phyloP scores from a whole-genome alignment of 2,797 vertebrate genomes.

The Crenuchus spilurus region DNA sequence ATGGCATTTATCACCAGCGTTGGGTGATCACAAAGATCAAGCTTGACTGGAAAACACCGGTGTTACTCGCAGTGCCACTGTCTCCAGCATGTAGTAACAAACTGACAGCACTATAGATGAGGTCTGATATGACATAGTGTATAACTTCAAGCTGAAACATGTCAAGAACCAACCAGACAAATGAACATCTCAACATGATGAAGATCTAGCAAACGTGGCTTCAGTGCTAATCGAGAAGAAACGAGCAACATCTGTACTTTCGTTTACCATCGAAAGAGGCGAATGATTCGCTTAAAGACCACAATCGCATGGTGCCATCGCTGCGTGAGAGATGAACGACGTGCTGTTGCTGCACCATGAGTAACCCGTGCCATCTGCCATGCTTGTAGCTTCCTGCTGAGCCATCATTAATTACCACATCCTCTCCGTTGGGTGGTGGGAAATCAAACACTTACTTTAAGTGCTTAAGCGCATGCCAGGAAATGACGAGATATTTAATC shows the following conservation, averaged over 20 bases:
- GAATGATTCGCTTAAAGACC: conserved; percentile 47
- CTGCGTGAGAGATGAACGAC: conserved; percentile 49
- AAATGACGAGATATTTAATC: conserved; percentile 59
- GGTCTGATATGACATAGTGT: too few relatives aligned
- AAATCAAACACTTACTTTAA: conserved; percentile 65
- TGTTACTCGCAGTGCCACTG: too few relatives aligned
- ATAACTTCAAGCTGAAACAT: too few relatives aligned
- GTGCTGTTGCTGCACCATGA: conserved; percentile 54
- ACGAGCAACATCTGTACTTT: conserved; percentile 9
- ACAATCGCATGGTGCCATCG: conserved; percentile 36
- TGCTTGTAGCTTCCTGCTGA: conserved; percentile 55
- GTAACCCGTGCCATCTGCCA: conserved; percentile 66
- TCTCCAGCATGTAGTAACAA: too few relatives aligned
- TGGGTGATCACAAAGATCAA: too few relatives aligned
- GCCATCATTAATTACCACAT: conserved; percentile 64
- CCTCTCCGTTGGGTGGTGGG: conserved; percentile 57
- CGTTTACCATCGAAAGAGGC: conserved; percentile 36
- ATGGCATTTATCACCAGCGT: too few relatives aligned
- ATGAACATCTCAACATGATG: not conserved
- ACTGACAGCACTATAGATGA: too few relatives aligned
- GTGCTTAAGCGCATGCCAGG: conserved; percentile 56
- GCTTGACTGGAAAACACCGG: too few relatives aligned
- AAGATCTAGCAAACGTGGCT: not conserved
- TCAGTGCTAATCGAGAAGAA: conserved; percentile 1
- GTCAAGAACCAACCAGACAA: not conserved